A percentile compares a stretch with the other conserved stretches of the same genome.
Conservation (phyloP, 2,888 invertebrate species). For the Helleia helle region DNA sequence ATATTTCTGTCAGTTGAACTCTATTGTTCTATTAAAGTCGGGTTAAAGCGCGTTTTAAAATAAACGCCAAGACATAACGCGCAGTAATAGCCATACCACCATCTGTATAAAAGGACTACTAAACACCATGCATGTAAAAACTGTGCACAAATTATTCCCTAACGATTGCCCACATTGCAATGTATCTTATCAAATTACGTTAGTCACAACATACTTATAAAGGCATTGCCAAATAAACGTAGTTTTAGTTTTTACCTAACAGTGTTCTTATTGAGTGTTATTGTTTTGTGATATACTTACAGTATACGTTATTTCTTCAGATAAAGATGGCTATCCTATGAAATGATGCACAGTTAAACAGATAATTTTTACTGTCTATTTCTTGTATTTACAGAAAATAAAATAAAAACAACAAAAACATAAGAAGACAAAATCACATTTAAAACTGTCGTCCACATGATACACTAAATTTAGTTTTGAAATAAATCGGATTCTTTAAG, state of each 20-base stretch:
- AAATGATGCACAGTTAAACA: slow-evolving; percentile 84
- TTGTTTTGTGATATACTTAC: slow-evolving; percentile 74
- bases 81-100: slow-evolving; percentile 45
- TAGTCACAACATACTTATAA: slow-evolving; percentile 48
- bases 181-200: slow-evolving; percentile 25
- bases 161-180: slow-evolving; percentile 31
- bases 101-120: slow-evolving; percentile 53
- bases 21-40: background rate
- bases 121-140: slow-evolving; percentile 59
- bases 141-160: slow-evolving; percentile 46
- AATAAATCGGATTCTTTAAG: slow-evolving; percentile 20
- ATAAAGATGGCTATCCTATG: slow-evolving; percentile 81
- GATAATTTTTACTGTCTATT: slow-evolving; percentile 80
- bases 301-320: slow-evolving; percentile 74
- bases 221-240: slow-evolving; percentile 42
- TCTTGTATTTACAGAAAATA: slow-evolving; percentile 69
- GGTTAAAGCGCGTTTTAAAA: slow-evolving; percentile 35
- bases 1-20: no score
- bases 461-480: slow-evolving; percentile 8
- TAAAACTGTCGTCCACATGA: slow-evolving; percentile 12
- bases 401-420: slow-evolving; percentile 36
- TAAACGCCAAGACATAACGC: slow-evolving; percentile 38
- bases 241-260: slow-evolving; percentile 64
- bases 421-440: slow-evolving; percentile 17
- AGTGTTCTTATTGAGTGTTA: slow-evolving; percentile 70